These are phyloP conservation scores for Forbesichthys papilliferus DNA, from an alignment of 2,113 vertebrate species.

Conservation along the genomic window DNA sequence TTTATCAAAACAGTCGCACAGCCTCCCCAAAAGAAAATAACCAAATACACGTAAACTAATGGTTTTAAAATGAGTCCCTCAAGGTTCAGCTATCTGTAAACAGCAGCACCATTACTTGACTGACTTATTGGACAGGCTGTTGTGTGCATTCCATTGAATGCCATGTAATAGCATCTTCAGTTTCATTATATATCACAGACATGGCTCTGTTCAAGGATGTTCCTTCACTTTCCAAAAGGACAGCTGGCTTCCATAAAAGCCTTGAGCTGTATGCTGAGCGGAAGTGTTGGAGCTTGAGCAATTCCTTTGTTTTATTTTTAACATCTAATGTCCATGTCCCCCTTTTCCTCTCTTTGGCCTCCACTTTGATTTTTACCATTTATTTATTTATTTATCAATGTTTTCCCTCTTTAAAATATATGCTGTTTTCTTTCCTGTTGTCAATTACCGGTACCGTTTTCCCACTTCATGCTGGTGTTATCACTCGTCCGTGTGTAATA, in stretches of 20 bases:
- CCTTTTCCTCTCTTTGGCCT: constrained; percentile 11
- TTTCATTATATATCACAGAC: constrained; percentile 71
- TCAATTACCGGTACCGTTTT: too few relatives aligned
- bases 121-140: constrained; percentile 54
- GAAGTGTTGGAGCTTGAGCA: constrained; percentile 63
- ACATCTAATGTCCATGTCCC: constrained; percentile 48
- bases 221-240: constrained; percentile 61
- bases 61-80: constrained; percentile 39
- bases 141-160: constrained; percentile 66
- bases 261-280: constrained; percentile 61
- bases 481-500: neutral
- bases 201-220: constrained; percentile 49
- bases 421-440: constrained; percentile 14
- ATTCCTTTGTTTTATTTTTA: constrained; percentile 78
- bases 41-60: constrained; percentile 35
- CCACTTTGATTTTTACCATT: constrained; percentile 6
- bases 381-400: neutral
- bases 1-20: constrained; percentile 9
- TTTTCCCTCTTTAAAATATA: neutral
- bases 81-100: constrained; percentile 46
- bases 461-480: neutral
- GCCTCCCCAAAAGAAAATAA: neutral
- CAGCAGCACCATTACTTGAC: constrained; percentile 48
- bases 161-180: constrained; percentile 62
- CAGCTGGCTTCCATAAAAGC: constrained; percentile 74